phyloP scores from a whole-genome alignment of 2,797 vertebrate species.

The Tangara arthus region DNA sequence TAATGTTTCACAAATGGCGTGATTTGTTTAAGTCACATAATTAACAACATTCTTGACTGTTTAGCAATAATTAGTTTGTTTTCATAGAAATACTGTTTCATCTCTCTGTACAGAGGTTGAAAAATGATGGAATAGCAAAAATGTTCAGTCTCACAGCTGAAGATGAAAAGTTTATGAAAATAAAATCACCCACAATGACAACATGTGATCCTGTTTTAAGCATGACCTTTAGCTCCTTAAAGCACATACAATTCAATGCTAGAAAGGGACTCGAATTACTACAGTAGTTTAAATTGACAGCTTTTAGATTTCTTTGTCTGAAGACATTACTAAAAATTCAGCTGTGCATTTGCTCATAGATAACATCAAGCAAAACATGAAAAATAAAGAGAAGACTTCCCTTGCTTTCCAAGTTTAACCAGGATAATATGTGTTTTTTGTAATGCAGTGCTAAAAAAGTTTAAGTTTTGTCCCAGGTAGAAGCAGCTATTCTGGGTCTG shows the following conservation, averaged over 20 bases:
- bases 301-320: slow-evolving; percentile 4
- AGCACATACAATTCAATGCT: background rate
- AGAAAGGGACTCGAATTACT: background rate
- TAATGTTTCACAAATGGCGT: background rate
- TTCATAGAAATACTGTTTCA: slow-evolving; percentile 35
- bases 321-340: slow-evolving; percentile 22
- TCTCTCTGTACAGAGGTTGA: background rate
- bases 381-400: background rate
- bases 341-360: background rate
- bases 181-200: background rate
- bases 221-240: slow-evolving; percentile 20
- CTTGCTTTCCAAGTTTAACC: background rate
- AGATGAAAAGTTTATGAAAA: slow-evolving; percentile 36
- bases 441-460: background rate
- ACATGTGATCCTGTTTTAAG: slow-evolving; percentile 10
- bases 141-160: background rate
- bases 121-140: slow-evolving; percentile 24
- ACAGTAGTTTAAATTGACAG: slow-evolving; percentile 18
- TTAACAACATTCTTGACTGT: slow-evolving; percentile 57
- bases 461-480: background rate
- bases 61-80: slow-evolving; percentile 56
- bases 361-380: background rate
- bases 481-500: background rate
- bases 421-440: fast-evolving
- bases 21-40: slow-evolving; percentile 48